Base-by-base conservation (phyloP, 2,888 invertebrate species). In the Acleris sparsana region DNA sequence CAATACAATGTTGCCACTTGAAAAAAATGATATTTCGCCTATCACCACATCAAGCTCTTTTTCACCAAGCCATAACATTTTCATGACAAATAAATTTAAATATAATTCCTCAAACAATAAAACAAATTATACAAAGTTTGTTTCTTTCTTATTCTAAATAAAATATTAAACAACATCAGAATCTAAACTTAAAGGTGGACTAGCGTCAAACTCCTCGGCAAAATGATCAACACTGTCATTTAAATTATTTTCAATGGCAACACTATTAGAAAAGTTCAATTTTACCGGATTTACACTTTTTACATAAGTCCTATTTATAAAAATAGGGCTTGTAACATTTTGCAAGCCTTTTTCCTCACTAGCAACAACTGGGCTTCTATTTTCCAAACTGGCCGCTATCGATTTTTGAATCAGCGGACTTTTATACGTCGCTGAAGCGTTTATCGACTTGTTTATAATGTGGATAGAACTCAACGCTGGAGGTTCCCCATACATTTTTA, bases 401-500 rank as follows among this genome's bases (percentile, higher is more conserved):
- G 63, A 49, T 70, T 72, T 76, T 13, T 77, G 67, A 53, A 79
- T 65, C 11, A 92, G 76, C 3, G 92, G 89, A 68, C 85, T 87
- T 76, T 88, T 92, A 64, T 85, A 93, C 1, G 87, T 84, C 51
- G 77, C 87, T 1, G 85, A 73, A 0, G 89, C 84, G 49, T 82
- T 80, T 76, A 78, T 84, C 0, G 87, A 85, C 69, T 77, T 84
- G 63, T 92, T 88, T 65, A 86, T 79, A 5, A 92, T 85, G 69
- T 85, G 80, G 20, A 94, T 84, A 0, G 92, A 87, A n/a, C 91
- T 89, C n/a, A 94, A 75, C 1, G 93, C 88, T 0, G 94, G 94
- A 0, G 94, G 93, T 75, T 93, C 92, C 0, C 93, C 94, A 53
- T 94, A 94, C 75, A 84, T 85, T 80, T 88, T 88, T 60, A 94